Base-by-base conservation (phyloP, 2,888 invertebrate species). In the Helicoverpa assulta region DNA sequence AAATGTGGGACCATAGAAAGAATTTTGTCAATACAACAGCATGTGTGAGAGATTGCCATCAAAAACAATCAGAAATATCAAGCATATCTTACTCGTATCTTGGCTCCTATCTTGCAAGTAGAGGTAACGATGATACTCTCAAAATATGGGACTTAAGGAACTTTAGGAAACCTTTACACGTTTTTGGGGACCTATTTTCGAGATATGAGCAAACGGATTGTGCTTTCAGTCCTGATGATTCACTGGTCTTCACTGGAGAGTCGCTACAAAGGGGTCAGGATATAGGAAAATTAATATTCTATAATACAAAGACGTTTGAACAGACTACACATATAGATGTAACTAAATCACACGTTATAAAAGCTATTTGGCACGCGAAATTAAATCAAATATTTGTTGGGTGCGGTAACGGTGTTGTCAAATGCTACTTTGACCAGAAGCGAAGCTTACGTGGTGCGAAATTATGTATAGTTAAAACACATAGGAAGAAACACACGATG, bases 311-410 rank as follows among this genome's bases (percentile, higher is more conserved):
- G 67, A 98, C 97, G 0, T 98, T 98, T 82, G 96, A 98, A 26
- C 88, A 97, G 40, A 96, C 98, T 0, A 97, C 97, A 52, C 96
- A 97, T 75, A 97, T 99, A 66, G 96, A 97, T 10, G 98, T 99
- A 0, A 96, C 97, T 0, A 96, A 97, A 85, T 97, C 98, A 0
- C 98, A 98, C 79, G 97, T 99, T 0, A 98, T 99, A 1, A 98
- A 99, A 88, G 97, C 98, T 0, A 91, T 98, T 0, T 99, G 99
- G 99, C 99, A 99, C 93, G 98, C 99, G 0, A 98, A 99, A 90
- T 93, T 99, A n/a, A 99, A 99, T 89, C 99, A 99, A 90, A 97
- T 99, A 53, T 98, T 99, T 76, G 97, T 98, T 0, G 98, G 99
- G 0, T 98, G 98, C 82, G 99, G 99, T 0, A 98, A 99, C 89